Base-by-base conservation (phyloP, 2,113 vertebrate species). In the Fukomys damarensis region DNA sequence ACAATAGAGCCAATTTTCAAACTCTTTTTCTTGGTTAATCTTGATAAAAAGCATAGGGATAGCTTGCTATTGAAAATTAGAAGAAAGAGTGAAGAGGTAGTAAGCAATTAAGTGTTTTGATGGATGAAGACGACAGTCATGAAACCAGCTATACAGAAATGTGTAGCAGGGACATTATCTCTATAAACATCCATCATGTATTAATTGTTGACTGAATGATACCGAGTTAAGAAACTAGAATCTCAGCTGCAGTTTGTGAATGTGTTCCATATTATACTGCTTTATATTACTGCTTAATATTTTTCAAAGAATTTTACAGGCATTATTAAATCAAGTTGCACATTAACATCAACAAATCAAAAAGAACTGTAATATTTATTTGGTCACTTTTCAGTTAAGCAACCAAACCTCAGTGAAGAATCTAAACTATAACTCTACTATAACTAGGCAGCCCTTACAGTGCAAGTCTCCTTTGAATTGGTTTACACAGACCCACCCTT, bases 311-410 rank as follows among this genome's bases (percentile, higher is more conserved):
- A 65, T 54, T 92, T 70, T 46, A 59, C 12, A 77, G n/a, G 16
- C 5, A 46, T 84, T 87, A 87, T 49, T 92, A 59, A 58, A 92
- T 82, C 54, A 88, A 90, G 38, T 54, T 89, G 77, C 32, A 74
- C 49, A 92, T 86, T 88, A 49, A 68, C 13, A 63, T 87, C 70
- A 93, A 89, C 26, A 90, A 84, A 11, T 90, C 68, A 81, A 58
- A 91, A 92, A 46, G 81, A 88, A 59, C 7, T 24, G 22, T 24
- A 7, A 38, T 22, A 66, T 86, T 63, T 30, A 32, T 10, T 76
- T 52, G 30, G 5, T 49, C 41, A 16, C 4, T 93, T 52, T 83
- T 89, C 86, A 92, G 58, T 63, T 91, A 92, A 82, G 22, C 26
- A 86, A 14, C 26, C 68, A 85, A 17, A 30, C 17, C 16, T 92